A percentile compares a stretch with the other conserved stretches of the same genome.
Conservation (phyloP, 2,113 vertebrate species). For the Cyphomyrus discorhynchus region DNA sequence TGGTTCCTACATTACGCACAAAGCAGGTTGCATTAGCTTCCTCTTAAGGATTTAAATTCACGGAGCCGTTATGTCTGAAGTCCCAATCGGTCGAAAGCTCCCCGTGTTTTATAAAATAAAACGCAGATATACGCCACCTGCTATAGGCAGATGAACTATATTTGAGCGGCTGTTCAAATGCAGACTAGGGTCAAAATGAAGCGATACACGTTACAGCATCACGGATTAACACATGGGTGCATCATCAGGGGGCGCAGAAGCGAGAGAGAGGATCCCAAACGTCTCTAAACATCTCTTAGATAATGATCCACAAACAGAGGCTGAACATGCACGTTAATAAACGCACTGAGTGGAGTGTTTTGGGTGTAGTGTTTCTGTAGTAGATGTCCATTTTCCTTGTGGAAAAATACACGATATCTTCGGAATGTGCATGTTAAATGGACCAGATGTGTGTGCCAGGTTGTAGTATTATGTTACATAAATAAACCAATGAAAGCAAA, state of each 20-base stretch:
- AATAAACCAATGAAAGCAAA: neutral
- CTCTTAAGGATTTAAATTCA: slow-evolving; percentile 57
- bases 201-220: slow-evolving; percentile 71
- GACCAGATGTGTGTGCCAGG: neutral
- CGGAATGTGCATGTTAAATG: neutral
- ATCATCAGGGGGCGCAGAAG: slow-evolving; percentile 50
- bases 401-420: neutral
- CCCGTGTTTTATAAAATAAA: slow-evolving; percentile 40
- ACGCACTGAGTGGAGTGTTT: neutral
- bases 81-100: slow-evolving; percentile 54
- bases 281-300: neutral
- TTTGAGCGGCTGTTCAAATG: slow-evolving; percentile 59
- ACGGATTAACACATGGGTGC: slow-evolving; percentile 80
- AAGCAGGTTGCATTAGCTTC: slow-evolving; percentile 55
- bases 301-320: neutral
- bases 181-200: slow-evolving; percentile 83
- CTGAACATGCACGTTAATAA: neutral
- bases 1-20: slow-evolving; percentile 65
- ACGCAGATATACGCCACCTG: slow-evolving; percentile 5
- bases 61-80: slow-evolving; percentile 57
- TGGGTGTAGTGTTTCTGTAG: neutral
- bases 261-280: slow-evolving; percentile 1
- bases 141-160: slow-evolving; percentile 39
- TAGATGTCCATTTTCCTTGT: neutral
- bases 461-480: neutral